Conservation (phyloP, 2,113 vertebrate genomes). For the Drymodes brunneopygia region DNA sequence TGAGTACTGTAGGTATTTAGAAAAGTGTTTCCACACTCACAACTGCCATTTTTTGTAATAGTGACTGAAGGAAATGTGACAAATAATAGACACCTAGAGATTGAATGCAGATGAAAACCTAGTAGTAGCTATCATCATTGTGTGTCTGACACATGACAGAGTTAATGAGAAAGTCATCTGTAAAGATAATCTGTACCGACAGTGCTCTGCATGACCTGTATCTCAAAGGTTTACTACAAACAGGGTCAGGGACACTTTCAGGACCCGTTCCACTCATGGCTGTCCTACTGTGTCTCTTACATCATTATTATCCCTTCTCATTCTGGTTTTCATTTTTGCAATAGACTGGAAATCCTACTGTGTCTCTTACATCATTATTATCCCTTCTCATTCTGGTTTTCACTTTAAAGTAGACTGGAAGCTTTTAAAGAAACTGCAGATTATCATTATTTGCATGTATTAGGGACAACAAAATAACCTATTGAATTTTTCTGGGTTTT, state of each 20-base stretch:
- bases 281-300: background rate
- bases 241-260: background rate
- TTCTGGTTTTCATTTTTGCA: background rate
- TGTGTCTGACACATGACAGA: background rate
- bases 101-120: background rate
- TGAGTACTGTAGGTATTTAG: background rate
- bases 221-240: background rate
- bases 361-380: background rate
- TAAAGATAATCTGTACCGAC: background rate
- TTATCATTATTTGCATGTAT: rapidly evolving
- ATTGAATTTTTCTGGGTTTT: background rate
- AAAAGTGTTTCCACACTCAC: background rate
- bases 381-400: background rate
- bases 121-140: background rate
- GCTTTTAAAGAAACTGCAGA: background rate
- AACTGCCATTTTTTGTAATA: background rate
- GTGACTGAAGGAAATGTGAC: background rate
- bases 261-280: background rate
- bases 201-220: no score
- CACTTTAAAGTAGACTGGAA: background rate
- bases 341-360: no score
- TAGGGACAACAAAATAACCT: background rate
- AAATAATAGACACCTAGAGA: background rate
- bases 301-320: background rate
- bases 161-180: background rate